Base-by-base conservation (phyloP, 2,113 vertebrate genomes). In the Oenanthe melanoleuca region DNA sequence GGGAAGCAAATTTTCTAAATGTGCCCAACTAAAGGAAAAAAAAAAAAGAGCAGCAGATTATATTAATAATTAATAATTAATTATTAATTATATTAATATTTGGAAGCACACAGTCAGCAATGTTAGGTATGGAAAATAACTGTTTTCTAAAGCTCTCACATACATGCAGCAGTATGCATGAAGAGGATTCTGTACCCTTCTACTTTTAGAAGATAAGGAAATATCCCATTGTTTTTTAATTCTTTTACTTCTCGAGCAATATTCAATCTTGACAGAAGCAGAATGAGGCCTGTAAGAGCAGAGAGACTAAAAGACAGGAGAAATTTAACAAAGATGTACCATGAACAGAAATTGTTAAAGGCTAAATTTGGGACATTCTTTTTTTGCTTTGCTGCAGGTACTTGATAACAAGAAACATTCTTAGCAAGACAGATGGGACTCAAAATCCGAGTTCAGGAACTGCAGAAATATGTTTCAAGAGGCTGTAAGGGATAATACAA, bases 401-500 rank as follows among this genome's bases (percentile, higher is more conserved):
- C 59, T 78, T 69, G 33, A 65, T 73, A 90, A 66, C 14, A 59
- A 69, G 49, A 64, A 80, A 69, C 12, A 37, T 47, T 61, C 65
- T 93, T 66, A 71, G 34, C 10, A 55, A 80, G 50, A 92, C 24
- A 72, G 59, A 93, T 9, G 13, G 66, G 44, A 86, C 70, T 88
- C 6, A 11, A 85, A 50, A 81, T 47, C 70, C 29, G 34, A 92
- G 59, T 44, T 88, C 63, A 88, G 25, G 44, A 95, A 75, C 12
- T 19, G 65, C 53, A 96, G 78, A 83, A 82, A 73, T 56, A 80
- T n/a, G 10, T 89, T 96, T 88, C 57, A 87, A 50, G 40, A 85
- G 50, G 78, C 77, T 94, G 18, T 55, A 93, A 96, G 74, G 80
- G 56, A 74, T 37, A 86, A 86, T 55, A 64, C 26, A 77, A 86